These are phyloP conservation scores for Leuctra nigra DNA, from an alignment of 2,888 invertebrate genomes.

Conservation along the genomic window DNA sequence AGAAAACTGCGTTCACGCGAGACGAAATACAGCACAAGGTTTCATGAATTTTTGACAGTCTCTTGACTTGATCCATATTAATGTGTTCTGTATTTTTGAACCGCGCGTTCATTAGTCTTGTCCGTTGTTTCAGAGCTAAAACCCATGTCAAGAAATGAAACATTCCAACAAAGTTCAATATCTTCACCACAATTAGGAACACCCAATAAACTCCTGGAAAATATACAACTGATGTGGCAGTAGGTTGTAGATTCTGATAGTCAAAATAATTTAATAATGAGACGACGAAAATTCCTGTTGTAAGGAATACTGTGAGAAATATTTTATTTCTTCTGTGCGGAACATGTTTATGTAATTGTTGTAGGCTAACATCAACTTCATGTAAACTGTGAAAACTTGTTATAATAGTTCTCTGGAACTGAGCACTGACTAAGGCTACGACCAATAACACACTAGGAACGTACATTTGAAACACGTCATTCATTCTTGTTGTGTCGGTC, in stretches of 20 bases:
- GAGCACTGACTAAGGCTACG: not conserved
- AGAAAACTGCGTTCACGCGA: not conserved
- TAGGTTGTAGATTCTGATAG: too few species aligned
- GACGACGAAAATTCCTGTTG: not conserved
- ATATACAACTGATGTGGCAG: too few species aligned
- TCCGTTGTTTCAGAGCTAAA: not conserved
- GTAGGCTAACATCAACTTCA: not conserved
- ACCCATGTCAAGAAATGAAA: not conserved
- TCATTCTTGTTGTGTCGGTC: not conserved
- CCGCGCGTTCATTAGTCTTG: not conserved
- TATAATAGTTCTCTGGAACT: not conserved
- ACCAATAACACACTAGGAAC: not conserved
- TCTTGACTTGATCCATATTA: not conserved
- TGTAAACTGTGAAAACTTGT: not conserved
- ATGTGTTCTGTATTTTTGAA: not conserved
- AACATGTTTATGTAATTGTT: not conserved
- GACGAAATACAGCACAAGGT: not conserved
- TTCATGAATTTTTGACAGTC: not conserved
- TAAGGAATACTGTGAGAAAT: not conserved
- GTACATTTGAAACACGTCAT: not conserved
- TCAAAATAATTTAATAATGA: too few species aligned
- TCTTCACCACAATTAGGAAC: too few species aligned
- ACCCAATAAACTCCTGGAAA: not conserved
- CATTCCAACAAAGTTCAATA: not conserved
- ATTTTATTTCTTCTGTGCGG: constrained; percentile 4